Evolutionary conservation across 2,113 vertebrate species (phyloP), one percentile per base, ranked within the genome.

Genomic region (Pandion haliaetus): DNA sequence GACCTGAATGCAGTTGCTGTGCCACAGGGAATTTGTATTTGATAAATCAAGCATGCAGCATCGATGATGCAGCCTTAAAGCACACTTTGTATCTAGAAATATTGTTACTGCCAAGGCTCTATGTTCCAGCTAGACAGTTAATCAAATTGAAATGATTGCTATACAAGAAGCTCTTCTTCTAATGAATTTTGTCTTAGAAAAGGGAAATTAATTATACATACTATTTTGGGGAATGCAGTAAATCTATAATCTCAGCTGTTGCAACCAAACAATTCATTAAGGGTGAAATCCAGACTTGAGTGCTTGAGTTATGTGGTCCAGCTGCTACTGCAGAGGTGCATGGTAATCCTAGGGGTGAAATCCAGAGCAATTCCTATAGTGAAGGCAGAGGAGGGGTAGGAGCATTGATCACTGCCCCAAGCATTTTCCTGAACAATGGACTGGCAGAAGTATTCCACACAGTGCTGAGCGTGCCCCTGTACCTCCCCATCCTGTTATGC

Each of bases 81-180:
- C 24, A 65, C 57, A 31, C 59, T 96, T 88, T 77, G 95, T 70
- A 94, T 69, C 20, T 86, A 52, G 73, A 82, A 87, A 62, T 18
- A 63, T 8, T 9, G 32, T 82, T 78, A 29, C 82, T 76, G 97
- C 90, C 96, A 97, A 86, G 58, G 47, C 31, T 34, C 8, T 18
- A 23, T 82, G 85, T 95, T 96, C 92, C 93, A 95, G 71, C 36
- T 65, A 91, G 94, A 88, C 94, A 83, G 73, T 74, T 95, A 83
- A 71, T 96, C 88, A 36, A 10, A 44, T 23, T 55, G 71, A 88
- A 86, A 82, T 95, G 90, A 98, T 96, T 25, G 4, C 88, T 97
- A 69, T 96, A 93, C 70, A 97, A 98, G 97, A 86, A 93, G 44
- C 62, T 69, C 38, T 38, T 80, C 63, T 82, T 81, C n/a, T 79